Evolutionary conservation across 2,113 vertebrate species (phyloP), one percentile per base, ranked within the genome.

Genomic region (Protobothrops flavoviridis): DNA sequence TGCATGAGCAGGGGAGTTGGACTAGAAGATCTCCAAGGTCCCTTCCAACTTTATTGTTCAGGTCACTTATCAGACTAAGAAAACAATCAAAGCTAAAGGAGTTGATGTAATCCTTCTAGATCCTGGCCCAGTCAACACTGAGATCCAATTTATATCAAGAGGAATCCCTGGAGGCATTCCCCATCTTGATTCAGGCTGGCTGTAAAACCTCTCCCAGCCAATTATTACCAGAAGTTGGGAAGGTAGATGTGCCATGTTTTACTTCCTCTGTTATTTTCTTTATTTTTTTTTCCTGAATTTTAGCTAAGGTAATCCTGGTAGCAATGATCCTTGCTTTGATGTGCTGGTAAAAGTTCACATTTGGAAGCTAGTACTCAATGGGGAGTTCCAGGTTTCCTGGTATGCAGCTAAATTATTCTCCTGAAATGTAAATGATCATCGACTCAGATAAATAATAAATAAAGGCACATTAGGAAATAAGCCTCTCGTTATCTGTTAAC

Each of bases 401-500:
- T 92, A 95, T 94, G 45, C 29, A 92, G 93, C 48, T 93, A 86
- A 94, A 92, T 95, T 95, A 74, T 55, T 85, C 93, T 91, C 53
- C 88, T 89, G 0, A 93, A 93, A 95, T 95, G 93, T 90, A 95
- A 94, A 95, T 94, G 26, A 85, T 87, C 85, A 93, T 94, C 61
- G 93, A 94, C 89, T 93, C 12, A 0, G 43, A 81, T 93, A 91
- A 96, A 95, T 95, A 89, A 91, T 91, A 94, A 94, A 94, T 91
- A 93, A 94, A 96, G 90, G 88, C 6, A 29, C 23, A 23, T 91
- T 94, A 50, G 89, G 50, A 92, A 95, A 92, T 91, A 86, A 1
- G 4, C 8, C 94, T 90, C 94, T 93, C 93, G 92, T 94, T 95
- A 55, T 85, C 88, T 48, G 64, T 91, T 95, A 95, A 95, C 94